Evolutionary conservation across 2,113 vertebrate species (phyloP), one percentile per base, ranked within the genome.

Genomic region (Ammospiza caudacuta): DNA sequence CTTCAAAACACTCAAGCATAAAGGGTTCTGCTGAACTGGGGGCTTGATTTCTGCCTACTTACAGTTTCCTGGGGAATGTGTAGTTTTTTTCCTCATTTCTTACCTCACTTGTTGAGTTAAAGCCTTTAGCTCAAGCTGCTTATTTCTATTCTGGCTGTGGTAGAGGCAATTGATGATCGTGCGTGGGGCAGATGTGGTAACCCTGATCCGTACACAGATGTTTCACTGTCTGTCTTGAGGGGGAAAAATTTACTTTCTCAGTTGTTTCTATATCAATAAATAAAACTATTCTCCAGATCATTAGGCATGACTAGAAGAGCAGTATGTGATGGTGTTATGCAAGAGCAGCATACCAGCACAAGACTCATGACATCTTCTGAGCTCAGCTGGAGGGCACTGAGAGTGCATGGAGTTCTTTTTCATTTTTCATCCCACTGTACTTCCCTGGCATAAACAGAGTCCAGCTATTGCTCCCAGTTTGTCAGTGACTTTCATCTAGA

Each of bases 81-180:
- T 13, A 57, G 28, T 7, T 37, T 83, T 83, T 89, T 73, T 25
- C 10, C 39, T 85, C 28, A 11, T 73, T 92, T 87, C 66, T 91
- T n/a, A 68, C 84, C 41, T 91, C 66, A 27, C 17, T 91, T 69
- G 28, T 83, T 88, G 79, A 88, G 35, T 66, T 66, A 70, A 83
- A 68, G 52, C n/a, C 81, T 95, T 82, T 31, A 92, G 73, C 41
- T 94, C 66, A 84, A 76, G 74, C 83, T 84, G 77, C 77, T 47
- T 61, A 5, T 37, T 72, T 52, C 62, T 72, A 1, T 86, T 90
- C 61, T 78, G 80, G 43, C 80, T n/a, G 35, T 61, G 57, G 69
- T 62, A 72, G 73, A 83, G 62, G 73, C 23, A n/a, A 10, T 78
- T 41, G 29, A 47, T 54, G 49, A 12, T 81, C 6, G 6, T 17